Base-by-base conservation (phyloP, 1,140 invertebrate species). In the Drosophila tropicalis region DNA sequence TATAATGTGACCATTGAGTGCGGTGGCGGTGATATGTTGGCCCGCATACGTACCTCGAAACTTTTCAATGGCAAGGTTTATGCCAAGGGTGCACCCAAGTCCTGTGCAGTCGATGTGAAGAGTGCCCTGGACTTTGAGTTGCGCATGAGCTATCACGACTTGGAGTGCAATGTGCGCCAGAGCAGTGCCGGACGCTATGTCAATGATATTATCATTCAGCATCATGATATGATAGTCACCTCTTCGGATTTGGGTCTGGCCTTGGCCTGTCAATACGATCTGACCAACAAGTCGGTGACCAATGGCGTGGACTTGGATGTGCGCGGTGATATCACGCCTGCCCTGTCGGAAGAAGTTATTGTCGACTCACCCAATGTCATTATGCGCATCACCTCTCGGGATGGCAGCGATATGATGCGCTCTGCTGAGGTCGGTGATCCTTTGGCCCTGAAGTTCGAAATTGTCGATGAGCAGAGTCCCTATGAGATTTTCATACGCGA, bases 341-440 rank as follows among this genome's bases (percentile, higher is more conserved):
- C 95, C 2, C 92, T 97, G 32, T 96, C 95, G 32, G 96, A 96
- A 92, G 96, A 96, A 93, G 96, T 96, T 19, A 96, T 97, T 76
- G 97, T 98, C 15, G 97, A 98, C 90, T 98, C 97, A 56, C 97
- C 97, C n/a, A 98, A 98, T 92, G 97, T 98, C n/a, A 96, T 97
- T 1, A 98, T 98, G 97, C 96, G 96, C 82, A 97, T 98, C 79
- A 98, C 96, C 4, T 95, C 96, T 81, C 94, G 96, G 17, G 95
- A 94, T 80, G 91, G 91, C 10, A 96, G 94, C 80, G 96, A 96
- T 55, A 95, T 96, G 60, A 95, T 96, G 92, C 95, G 95, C 5
- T 95, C 95, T 13, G 96, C 95, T 67, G 95, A 97, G 94, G 97
- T 98, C 57, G 97, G 97, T 72, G 97, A 98, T 93, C 97, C 97